phyloP scores from a whole-genome alignment of 2,113 vertebrate genomes.

The Psittacula cyanocephala region DNA sequence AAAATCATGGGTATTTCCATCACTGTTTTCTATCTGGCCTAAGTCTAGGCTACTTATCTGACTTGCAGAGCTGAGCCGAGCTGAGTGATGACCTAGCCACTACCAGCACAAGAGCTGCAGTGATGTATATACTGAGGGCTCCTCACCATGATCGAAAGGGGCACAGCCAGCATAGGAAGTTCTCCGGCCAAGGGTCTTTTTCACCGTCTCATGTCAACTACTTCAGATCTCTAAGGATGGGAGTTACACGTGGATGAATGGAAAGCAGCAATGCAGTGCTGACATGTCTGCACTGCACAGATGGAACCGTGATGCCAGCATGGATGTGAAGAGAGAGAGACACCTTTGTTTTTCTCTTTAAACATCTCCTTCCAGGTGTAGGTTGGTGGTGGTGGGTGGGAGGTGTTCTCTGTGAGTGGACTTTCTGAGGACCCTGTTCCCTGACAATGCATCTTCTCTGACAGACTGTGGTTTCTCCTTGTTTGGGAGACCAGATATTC shows the following conservation, averaged over 20 bases:
- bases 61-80: background rate
- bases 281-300: background rate
- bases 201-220: background rate
- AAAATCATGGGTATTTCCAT: background rate
- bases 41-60: background rate
- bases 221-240: background rate
- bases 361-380: background rate
- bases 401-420: background rate
- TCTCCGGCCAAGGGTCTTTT: background rate
- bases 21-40: background rate
- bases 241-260: accelerated
- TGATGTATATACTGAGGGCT: accelerated
- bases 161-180: accelerated
- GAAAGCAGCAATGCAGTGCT: background rate
- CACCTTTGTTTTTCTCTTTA: background rate
- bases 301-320: background rate
- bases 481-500: background rate
- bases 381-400: background rate
- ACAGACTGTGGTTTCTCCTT: background rate
- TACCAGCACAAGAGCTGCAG: accelerated
- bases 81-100: accelerated
- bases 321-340: background rate
- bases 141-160: background rate
- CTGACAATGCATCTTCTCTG: background rate
- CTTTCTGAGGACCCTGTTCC: background rate